These are phyloP conservation scores for Takifugu bimaculatus DNA, from an alignment of 2,113 vertebrate genomes.

Conservation along the genomic window DNA sequence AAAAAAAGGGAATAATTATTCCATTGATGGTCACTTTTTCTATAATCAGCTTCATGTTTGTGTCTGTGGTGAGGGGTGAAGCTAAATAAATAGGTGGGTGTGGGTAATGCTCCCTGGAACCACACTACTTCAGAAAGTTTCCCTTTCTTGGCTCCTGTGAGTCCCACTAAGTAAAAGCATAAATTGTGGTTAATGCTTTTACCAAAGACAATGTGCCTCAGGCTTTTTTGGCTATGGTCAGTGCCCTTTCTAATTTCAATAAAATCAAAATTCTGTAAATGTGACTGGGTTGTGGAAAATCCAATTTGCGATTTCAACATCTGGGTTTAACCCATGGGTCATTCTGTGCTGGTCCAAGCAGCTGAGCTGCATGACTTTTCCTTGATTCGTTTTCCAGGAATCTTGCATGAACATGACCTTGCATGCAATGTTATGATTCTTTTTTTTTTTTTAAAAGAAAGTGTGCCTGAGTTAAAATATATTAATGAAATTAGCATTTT, in stretches of 20 bases:
- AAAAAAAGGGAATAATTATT: neutral
- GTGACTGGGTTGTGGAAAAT: conserved; percentile 63
- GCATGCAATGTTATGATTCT: conserved; percentile 52
- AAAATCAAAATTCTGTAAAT: conserved; percentile 61
- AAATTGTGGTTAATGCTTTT: conserved; percentile 56
- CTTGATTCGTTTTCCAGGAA: conserved; percentile 57
- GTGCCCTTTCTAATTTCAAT: conserved; percentile 61
- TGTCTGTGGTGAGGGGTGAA: conserved; percentile 28
- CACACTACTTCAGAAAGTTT: conserved; percentile 38
- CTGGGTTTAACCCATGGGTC: conserved; percentile 53
- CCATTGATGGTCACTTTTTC: conserved; percentile 14
- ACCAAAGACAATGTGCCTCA: conserved; percentile 51
- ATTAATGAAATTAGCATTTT: conserved; percentile 24
- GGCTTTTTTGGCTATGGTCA: conserved; percentile 53
- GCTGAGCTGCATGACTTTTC: conserved; percentile 53
- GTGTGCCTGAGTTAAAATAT: conserved; percentile 30
- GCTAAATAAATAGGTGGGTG: conserved; percentile 36
- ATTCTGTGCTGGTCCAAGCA: conserved; percentile 36
- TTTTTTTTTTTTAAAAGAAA: conserved; percentile 51
- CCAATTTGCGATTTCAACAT: conserved; percentile 68
- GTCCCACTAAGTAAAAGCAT: conserved; percentile 57
- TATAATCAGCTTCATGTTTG: conserved; percentile 36
- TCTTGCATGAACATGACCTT: conserved; percentile 54
- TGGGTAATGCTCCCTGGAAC: conserved; percentile 37
- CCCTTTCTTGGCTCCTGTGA: conserved; percentile 31